Evolutionary conservation across 30 jellyfish, hydroid and myxozoan species (phyloP).

Genomic region (Aurelia sp.): DNA sequence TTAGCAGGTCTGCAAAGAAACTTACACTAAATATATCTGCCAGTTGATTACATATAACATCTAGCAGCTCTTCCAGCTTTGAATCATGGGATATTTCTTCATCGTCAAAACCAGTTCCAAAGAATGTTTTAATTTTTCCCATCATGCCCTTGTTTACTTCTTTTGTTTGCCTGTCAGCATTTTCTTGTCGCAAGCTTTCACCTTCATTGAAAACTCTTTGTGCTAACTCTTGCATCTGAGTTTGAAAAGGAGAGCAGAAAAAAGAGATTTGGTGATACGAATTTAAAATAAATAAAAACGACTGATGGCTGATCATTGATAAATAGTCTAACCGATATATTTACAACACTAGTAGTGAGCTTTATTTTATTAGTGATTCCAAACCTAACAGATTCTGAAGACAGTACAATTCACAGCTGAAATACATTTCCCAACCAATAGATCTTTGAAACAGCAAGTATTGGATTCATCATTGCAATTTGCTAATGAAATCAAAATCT

Average conservation of each 20-base stretch:
- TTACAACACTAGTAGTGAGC: no score
- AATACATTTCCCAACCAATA: no score
- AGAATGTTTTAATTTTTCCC: slow-evolving; percentile 50
- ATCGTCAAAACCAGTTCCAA: slow-evolving; percentile 20
- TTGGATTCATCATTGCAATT: no score
- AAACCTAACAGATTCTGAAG: no score
- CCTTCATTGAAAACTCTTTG: slow-evolving; percentile 30
- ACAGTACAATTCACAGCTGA: no score
- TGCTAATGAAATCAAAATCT: no score
- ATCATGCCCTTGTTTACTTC: slow-evolving; percentile 4
- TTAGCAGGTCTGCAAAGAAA: neutral
- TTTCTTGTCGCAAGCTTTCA: slow-evolving; percentile 19
- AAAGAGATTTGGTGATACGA: neutral
- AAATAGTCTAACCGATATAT: no score
- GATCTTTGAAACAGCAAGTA: no score
- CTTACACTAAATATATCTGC: slow-evolving; percentile 62
- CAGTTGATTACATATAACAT: slow-evolving; percentile 24
- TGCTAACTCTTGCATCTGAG: slow-evolving; percentile 54
- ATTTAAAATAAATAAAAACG: neutral
- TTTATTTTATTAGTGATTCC: no score
- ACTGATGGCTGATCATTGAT: no score
- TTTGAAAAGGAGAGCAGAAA: neutral
- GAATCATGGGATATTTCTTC: slow-evolving; percentile 36
- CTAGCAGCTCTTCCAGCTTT: slow-evolving; percentile 47
- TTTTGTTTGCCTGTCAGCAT: neutral